These are phyloP conservation scores for Spea hammondii DNA, from an alignment of 2,797 vertebrate genomes.

Conservation along the genomic window DNA sequence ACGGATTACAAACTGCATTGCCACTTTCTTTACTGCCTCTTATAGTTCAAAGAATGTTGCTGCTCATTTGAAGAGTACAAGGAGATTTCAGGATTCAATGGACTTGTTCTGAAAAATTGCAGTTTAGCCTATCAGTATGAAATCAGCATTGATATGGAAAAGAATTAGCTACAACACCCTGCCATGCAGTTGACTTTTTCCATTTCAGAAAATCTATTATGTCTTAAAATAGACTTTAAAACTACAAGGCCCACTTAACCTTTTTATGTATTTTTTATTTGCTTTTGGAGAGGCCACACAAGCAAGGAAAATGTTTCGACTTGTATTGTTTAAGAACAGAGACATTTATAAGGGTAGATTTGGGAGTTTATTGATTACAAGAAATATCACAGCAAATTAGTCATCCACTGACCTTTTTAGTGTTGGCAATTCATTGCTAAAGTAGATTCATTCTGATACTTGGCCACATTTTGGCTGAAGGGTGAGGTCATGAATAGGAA, in stretches of 20 bases:
- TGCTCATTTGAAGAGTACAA: slow-evolving; percentile 15
- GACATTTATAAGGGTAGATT: too few species aligned
- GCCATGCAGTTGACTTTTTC: neutral
- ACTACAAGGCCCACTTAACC: neutral
- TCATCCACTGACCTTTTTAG: too few species aligned
- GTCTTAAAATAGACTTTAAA: neutral
- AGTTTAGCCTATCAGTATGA: neutral
- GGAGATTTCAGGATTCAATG: slow-evolving; percentile 2
- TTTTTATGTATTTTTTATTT: neutral
- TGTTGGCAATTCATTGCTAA: too few species aligned
- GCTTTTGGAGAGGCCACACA: too few species aligned
- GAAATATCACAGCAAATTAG: too few species aligned
- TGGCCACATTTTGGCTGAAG: too few species aligned
- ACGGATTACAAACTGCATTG: slow-evolving; percentile 30
- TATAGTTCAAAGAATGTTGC: slow-evolving; percentile 20
- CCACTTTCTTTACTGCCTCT: slow-evolving; percentile 8
- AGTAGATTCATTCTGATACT: too few species aligned
- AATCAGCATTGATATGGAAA: slow-evolving; percentile 16
- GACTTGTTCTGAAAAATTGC: neutral
- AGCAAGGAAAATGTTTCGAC: too few species aligned
- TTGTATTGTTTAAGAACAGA: too few species aligned
- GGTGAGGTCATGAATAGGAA: too few species aligned
- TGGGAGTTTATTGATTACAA: too few species aligned
- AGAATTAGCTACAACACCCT: neutral
- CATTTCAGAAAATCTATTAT: slow-evolving; percentile 4